These are phyloP conservation scores for Whitmania pigra DNA, from an alignment of 1,140 invertebrate genomes.

Conservation along the genomic window DNA sequence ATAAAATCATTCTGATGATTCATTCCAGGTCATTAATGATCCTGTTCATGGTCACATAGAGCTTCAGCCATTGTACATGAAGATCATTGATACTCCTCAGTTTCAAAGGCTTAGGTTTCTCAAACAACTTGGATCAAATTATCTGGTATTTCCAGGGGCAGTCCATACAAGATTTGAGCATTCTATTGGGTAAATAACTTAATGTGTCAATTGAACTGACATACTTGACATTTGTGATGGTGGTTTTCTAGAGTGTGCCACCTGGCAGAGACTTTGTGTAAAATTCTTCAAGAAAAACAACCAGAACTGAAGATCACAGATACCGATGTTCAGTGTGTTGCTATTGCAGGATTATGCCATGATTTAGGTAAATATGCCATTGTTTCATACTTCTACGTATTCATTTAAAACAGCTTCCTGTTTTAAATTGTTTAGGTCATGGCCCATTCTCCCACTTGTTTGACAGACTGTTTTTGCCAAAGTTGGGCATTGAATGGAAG, in stretches of 20 bases:
- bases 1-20: background rate
- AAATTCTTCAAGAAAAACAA: constrained; percentile 36
- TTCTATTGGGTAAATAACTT: constrained; percentile 47
- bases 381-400: too few relatives aligned
- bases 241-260: constrained; percentile 37
- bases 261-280: constrained; percentile 41
- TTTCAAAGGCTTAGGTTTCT: constrained; percentile 52
- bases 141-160: constrained; percentile 50
- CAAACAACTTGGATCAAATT: constrained; percentile 48
- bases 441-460: constrained; percentile 55
- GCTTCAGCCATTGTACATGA: constrained; percentile 41
- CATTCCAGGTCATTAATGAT: constrained; percentile 45
- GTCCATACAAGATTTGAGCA: constrained; percentile 53
- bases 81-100: constrained; percentile 52
- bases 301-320: constrained; percentile 43
- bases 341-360: constrained; percentile 56
- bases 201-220: background rate
- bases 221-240: background rate
- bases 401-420: background rate
- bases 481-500: constrained; percentile 33
- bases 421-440: constrained; percentile 38
- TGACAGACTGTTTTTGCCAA: constrained; percentile 38
- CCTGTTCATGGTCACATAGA: constrained; percentile 47
- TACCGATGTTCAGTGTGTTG: constrained; percentile 46
- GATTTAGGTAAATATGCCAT: constrained; percentile 47